Conservation (phyloP, 2,113 vertebrate species). For the Vulpes lagopus region DNA sequence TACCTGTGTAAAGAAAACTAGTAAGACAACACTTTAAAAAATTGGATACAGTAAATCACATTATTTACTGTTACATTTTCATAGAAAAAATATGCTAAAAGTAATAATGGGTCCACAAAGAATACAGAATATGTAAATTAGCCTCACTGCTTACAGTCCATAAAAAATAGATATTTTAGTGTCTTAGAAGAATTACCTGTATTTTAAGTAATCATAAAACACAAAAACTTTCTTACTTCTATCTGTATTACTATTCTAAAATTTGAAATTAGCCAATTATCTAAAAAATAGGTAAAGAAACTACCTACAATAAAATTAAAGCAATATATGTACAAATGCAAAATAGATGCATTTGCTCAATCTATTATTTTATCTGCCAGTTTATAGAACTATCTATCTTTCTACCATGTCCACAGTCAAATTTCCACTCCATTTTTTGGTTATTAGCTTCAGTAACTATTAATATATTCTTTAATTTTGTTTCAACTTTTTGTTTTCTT, state of each 20-base stretch:
- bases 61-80: constrained; percentile 34
- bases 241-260: constrained; percentile 60
- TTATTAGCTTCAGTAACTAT: background rate
- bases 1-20: constrained; percentile 76
- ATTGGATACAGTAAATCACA: constrained; percentile 65
- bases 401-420: background rate
- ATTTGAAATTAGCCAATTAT: constrained; percentile 38
- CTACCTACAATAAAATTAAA: background rate
- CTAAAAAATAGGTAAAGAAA: background rate
- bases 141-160: background rate
- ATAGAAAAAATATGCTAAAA: constrained; percentile 38
- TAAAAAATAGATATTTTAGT: constrained; percentile 31
- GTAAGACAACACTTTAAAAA: constrained; percentile 78
- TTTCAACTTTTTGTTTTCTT: background rate
- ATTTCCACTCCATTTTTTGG: background rate
- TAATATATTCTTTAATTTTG: background rate
- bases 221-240: constrained; percentile 33
- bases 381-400: background rate
- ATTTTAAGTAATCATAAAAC: constrained; percentile 55
- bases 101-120: background rate
- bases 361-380: background rate
- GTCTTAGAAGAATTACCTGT: background rate
- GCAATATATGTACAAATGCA: background rate
- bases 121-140: background rate
- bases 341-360: background rate